Percentiles rank a stretch among this genome's conserved stretches.
Conservation (phyloP, 2,113 vertebrate species). For the Trachemys scripta region DNA sequence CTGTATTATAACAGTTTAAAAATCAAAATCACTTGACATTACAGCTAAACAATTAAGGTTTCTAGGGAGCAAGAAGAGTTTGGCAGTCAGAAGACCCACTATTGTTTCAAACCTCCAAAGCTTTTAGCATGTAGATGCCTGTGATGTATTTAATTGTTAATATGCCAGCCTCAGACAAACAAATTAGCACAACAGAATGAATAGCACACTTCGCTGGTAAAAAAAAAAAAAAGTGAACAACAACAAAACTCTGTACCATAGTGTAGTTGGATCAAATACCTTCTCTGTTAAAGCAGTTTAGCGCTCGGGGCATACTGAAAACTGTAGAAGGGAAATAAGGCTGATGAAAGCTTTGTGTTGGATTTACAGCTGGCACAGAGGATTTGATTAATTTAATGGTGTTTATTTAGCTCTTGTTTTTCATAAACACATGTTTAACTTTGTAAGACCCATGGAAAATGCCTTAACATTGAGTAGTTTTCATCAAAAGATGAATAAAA, state of each 20-base stretch:
- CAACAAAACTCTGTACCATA: slow-evolving; percentile 24
- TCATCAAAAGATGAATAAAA: slow-evolving; percentile 15
- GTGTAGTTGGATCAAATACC: slow-evolving; percentile 13
- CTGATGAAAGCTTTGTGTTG: not conserved
- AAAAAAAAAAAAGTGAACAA: slow-evolving; percentile 10
- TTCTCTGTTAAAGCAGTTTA: not conserved
- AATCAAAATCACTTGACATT: not conserved
- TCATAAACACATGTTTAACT: slow-evolving; percentile 12
- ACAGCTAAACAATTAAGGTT: not conserved
- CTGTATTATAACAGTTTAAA: not conserved
- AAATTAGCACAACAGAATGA: slow-evolving; percentile 22
- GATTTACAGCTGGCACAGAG: slow-evolving; percentile 25
- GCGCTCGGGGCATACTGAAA: not conserved
- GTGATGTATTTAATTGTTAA: slow-evolving; percentile 36
- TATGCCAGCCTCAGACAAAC: slow-evolving; percentile 46
- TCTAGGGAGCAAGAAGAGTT: slow-evolving; percentile 23
- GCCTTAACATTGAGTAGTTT: not conserved
- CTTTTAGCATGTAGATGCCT: slow-evolving; percentile 10
- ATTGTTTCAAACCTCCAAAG: slow-evolving; percentile 34
- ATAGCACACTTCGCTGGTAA: slow-evolving; percentile 39
- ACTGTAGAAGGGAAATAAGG: not conserved
- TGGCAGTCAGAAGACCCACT: slow-evolving; percentile 30
- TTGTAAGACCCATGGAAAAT: slow-evolving; percentile 47
- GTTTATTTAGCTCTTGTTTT: slow-evolving; percentile 45
- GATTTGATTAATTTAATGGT: slow-evolving; percentile 29